Evolutionary conservation across 1,140 invertebrate species (phyloP), one percentile per base, ranked within the genome.

Genomic region (Drosophila aff.): DNA sequence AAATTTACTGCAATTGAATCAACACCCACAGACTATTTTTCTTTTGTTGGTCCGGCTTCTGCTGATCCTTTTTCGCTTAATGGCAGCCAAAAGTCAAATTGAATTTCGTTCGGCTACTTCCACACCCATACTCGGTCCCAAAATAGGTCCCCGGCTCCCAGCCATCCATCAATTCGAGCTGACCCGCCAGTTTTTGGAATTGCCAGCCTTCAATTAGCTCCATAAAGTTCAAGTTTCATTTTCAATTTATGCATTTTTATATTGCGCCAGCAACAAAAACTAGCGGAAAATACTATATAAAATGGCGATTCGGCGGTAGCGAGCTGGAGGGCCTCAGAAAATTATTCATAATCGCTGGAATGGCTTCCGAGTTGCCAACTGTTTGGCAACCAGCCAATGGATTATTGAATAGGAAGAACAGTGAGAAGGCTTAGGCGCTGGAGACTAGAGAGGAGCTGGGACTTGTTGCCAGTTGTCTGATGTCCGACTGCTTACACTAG

Each of bases 161-260:
- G 43, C 55, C 46, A 79, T 86, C 62, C 86, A 87, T 77, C 80
- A 89, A 67, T 80, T 55, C 55, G n/a, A 49, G 62, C 78, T 74
- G 67, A 66, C 58, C 44, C 43, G 52, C 52, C 83, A 52, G 62
- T 80, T 79, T 72, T 47, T 47, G 38, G 38, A 81, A 78, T 81
- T 77, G 78, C 68, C 77, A 61, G 65, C 52, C 47, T 89, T 80
- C 83, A 86, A 86, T 86, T 86, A 85, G 82, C 82, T 79, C 59
- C 71, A 89, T 76, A 83, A 83, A 86, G 84, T 89, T 83, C 72
- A 84, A 80, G 72, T 72, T 80, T 80, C 81, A 87, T 78, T 89
- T 82, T 77, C 68, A 79, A 83, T 86, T 86, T 86, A 83, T 89
- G 64, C 63, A 79, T 83, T 86, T 86, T 83, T 64, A 86, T 77